Percentiles rank a stretch among this genome's conserved stretches.
Conservation (phyloP, 2,888 invertebrate species). For the Patella depressa region DNA sequence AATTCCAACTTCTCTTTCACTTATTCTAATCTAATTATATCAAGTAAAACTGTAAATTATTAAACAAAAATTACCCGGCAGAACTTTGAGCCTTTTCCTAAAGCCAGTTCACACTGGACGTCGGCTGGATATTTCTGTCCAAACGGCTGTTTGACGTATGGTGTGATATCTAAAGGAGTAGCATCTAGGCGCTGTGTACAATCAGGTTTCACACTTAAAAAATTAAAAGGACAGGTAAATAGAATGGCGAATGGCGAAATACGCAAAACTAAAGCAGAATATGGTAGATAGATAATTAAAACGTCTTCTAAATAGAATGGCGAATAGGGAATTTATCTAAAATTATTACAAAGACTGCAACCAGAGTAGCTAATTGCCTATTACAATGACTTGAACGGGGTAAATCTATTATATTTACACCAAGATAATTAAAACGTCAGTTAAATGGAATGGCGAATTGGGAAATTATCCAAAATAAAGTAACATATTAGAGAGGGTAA, state of each 20-base stretch:
- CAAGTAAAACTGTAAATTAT: not conserved
- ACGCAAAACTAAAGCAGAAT: too few relatives aligned
- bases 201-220: not conserved
- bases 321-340: too few relatives aligned
- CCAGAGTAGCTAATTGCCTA: not conserved
- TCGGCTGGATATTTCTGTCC: slow-evolving; percentile 24
- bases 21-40: not conserved
- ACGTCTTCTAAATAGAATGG: too few relatives aligned
- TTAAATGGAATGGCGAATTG: too few relatives aligned
- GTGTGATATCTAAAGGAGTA: slow-evolving; percentile 15
- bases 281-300: too few relatives aligned
- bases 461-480: too few relatives aligned
- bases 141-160: slow-evolving; percentile 6
- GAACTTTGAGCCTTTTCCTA: slow-evolving; percentile 20
- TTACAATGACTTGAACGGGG: too few relatives aligned
- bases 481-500: too few relatives aligned
- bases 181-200: slow-evolving; percentile 10
- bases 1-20: too few relatives aligned
- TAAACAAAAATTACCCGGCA: slow-evolving; percentile 14
- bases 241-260: not conserved
- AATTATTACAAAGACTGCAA: too few relatives aligned
- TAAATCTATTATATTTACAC: too few relatives aligned
- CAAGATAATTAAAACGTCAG: too few relatives aligned
- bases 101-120: slow-evolving; percentile 15
- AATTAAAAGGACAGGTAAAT: not conserved